Evolutionary conservation across 2,888 invertebrate species (phyloP).

Genomic region (Acheta domesticus): DNA sequence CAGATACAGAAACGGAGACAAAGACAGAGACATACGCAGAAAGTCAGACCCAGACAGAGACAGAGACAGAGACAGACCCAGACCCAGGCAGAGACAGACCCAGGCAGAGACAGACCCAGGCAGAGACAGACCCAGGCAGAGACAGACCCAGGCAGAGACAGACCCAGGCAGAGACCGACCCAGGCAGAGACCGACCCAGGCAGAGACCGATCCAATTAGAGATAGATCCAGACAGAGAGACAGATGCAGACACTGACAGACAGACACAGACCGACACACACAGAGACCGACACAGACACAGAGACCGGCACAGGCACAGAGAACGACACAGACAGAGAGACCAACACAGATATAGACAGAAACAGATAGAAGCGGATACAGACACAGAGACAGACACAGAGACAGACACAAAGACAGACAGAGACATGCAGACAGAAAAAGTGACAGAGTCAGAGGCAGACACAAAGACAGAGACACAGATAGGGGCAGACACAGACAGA

Average conservation of each 20-base stretch:
- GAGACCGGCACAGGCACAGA: background rate
- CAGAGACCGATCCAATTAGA: no score
- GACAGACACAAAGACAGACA: conserved; percentile 7
- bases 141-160: background rate
- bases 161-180: background rate
- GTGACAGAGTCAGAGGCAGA: no score
- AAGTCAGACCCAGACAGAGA: background rate
- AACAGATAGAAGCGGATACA: background rate
- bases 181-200: background rate
- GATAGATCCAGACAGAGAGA: background rate
- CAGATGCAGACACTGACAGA: background rate
- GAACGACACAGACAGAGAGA: background rate
- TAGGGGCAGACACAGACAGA: background rate
- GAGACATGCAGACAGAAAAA: background rate
- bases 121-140: background rate
- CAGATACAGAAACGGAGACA: background rate
- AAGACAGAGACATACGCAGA: background rate
- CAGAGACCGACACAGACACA: conserved; percentile 21
- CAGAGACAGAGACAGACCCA: background rate
- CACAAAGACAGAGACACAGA: background rate
- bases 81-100: conserved; percentile 11
- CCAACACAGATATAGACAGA: background rate
- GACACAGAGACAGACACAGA: conserved; percentile 19
- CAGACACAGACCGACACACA: no score
- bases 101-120: background rate